phyloP scores from a whole-genome alignment of 1,140 invertebrate genomes.

The Chlorops oryzae region DNA sequence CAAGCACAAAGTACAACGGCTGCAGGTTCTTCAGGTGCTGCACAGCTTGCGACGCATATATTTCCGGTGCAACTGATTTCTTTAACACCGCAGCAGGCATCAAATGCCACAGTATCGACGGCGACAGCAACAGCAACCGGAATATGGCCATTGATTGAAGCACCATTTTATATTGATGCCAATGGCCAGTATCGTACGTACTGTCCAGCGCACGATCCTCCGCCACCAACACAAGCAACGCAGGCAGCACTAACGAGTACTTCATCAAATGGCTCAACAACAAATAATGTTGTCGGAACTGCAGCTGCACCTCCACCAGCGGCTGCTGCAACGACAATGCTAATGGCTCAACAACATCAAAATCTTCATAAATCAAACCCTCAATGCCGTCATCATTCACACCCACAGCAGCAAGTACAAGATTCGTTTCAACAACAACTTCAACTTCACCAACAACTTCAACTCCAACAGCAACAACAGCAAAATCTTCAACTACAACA shows the following conservation, averaged over 20 bases:
- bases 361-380: too few species aligned
- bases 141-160: conserved; percentile 37
- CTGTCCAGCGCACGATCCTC: conserved; percentile 42
- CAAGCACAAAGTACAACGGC: conserved; percentile 7
- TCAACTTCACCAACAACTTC: conserved; percentile 17
- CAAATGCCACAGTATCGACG: conserved; percentile 3
- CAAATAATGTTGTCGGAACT: conserved; percentile 20
- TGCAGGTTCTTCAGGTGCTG: conserved; percentile 8
- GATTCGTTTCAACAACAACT: conserved; percentile 14
- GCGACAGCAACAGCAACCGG: conserved; percentile 1
- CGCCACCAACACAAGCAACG: conserved; percentile 18
- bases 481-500: conserved; percentile 15
- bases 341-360: conserved; percentile 18
- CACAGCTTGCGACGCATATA: background rate
- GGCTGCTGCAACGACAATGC: conserved; percentile 2
- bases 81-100: background rate
- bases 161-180: conserved; percentile 40
- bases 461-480: conserved; percentile 22
- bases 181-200: conserved; percentile 41
- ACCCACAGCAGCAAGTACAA: conserved; percentile 2
- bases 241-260: background rate
- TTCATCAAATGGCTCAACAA: background rate
- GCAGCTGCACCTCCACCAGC: conserved; percentile 1
- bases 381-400: conserved; percentile 17
- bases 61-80: conserved; percentile 13